Conservation (phyloP, 35 echinoderm and acorn worm genomes). For the Strongylocentrotus purpuratus region DNA sequence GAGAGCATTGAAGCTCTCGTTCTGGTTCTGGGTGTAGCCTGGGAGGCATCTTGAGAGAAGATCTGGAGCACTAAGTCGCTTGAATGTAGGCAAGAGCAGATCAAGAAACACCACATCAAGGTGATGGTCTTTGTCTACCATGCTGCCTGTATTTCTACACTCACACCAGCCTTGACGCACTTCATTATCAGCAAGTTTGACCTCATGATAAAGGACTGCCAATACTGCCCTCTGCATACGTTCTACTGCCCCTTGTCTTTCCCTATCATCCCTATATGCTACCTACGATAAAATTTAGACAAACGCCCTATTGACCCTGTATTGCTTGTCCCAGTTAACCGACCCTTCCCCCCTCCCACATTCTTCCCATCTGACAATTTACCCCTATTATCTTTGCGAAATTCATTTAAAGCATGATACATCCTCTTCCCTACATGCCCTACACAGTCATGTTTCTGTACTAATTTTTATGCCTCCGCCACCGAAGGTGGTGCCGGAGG, state of each 20-base stretch:
- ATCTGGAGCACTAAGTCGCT: neutral
- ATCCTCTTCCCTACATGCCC: conserved; percentile 57
- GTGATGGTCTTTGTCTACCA: neutral
- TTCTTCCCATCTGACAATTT: neutral
- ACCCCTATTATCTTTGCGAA: neutral
- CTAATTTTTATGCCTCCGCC: too few relatives aligned
- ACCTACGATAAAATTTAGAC: neutral
- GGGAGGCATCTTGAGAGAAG: conserved; percentile 50
- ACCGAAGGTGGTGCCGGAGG: too few relatives aligned
- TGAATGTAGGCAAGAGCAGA: neutral
- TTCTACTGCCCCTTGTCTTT: neutral
- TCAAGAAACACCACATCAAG: neutral
- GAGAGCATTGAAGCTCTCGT: conserved; percentile 37
- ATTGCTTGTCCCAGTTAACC: neutral
- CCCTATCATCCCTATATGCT: too few relatives aligned
- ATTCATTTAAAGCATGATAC: neutral
- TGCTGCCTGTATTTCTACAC: neutral
- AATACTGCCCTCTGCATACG: neutral
- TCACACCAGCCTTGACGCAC: neutral
- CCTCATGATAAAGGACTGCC: neutral
- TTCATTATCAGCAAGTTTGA: neutral
- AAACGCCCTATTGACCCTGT: neutral
- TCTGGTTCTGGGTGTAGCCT: conserved; percentile 57
- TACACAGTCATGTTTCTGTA: too few relatives aligned
- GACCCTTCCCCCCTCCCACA: neutral